Evolutionary conservation across 2,113 vertebrate species (phyloP).

Genomic region (Hippoglossus stenolepis): DNA sequence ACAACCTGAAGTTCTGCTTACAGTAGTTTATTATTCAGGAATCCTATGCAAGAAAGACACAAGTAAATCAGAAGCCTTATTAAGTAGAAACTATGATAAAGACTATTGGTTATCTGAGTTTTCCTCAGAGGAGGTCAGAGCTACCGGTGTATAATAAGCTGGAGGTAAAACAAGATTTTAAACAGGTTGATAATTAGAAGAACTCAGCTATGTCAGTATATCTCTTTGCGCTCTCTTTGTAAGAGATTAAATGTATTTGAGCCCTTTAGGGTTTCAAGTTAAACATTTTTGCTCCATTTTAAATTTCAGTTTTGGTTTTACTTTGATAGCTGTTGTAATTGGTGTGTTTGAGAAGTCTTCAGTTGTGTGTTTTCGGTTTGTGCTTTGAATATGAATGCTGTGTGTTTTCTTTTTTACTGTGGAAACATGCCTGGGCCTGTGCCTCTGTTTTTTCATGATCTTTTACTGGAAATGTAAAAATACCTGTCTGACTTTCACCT

Average conservation of each 20-base stretch:
- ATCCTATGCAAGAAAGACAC: slow-evolving; percentile 71
- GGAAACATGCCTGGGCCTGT: slow-evolving; percentile 34
- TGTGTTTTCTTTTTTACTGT: slow-evolving; percentile 22
- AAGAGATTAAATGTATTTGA: slow-evolving; percentile 76
- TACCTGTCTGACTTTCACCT: slow-evolving; percentile 37
- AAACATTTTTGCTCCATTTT: slow-evolving; percentile 52
- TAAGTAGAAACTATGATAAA: slow-evolving; percentile 30
- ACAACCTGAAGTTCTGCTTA: not conserved
- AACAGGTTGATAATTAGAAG: slow-evolving; percentile 38
- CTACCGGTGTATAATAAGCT: slow-evolving; percentile 24
- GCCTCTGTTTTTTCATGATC: slow-evolving; percentile 13
- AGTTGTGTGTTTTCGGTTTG: slow-evolving; percentile 21
- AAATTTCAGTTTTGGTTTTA: slow-evolving; percentile 37
- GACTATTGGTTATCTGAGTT: slow-evolving; percentile 30
- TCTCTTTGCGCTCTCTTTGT: slow-evolving; percentile 77
- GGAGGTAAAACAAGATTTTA: slow-evolving; percentile 18
- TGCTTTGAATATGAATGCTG: slow-evolving; percentile 45
- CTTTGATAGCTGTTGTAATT: slow-evolving; percentile 32
- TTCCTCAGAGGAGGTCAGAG: slow-evolving; percentile 13
- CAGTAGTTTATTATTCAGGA: slow-evolving; percentile 35
- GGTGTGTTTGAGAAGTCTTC: slow-evolving; percentile 23
- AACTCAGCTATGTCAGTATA: slow-evolving; percentile 26
- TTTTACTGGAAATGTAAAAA: slow-evolving; percentile 31
- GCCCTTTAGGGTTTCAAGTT: slow-evolving; percentile 65
- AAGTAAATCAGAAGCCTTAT: slow-evolving; percentile 58